Evolutionary conservation across 2,888 invertebrate genomes (phyloP).

Genomic region (Drosophila mulleri): DNA sequence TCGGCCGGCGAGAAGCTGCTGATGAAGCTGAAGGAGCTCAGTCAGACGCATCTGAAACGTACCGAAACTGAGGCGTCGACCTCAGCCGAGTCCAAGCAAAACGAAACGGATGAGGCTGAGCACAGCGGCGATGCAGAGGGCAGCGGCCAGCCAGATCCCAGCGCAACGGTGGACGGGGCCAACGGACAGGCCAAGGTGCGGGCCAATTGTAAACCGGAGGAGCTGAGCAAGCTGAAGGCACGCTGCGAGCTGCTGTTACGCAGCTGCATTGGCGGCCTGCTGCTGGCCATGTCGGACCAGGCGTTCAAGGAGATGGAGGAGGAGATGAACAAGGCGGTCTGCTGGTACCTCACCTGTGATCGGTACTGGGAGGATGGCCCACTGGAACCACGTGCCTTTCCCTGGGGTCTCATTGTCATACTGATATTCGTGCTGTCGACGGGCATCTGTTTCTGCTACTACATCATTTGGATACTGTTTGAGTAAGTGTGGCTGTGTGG

Average conservation of each 20-base stretch:
- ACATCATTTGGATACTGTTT: constrained; percentile 96
- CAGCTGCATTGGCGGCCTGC: constrained; percentile 92
- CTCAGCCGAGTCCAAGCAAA: constrained; percentile 36
- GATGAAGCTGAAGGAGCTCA: constrained; percentile 67
- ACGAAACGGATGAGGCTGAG: constrained; percentile 53
- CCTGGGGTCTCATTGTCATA: constrained; percentile 92
- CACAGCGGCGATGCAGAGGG: constrained; percentile 56
- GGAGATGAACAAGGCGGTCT: constrained; percentile 94
- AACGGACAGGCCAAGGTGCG: constrained; percentile 86
- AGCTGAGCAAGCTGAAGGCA: constrained; percentile 90
- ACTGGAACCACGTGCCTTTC: constrained; percentile 90
- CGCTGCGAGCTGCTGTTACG: constrained; percentile 91
- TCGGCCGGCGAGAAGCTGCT: constrained; percentile 71
- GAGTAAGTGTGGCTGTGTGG: constrained; percentile 89
- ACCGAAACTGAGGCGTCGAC: constrained; percentile 1
- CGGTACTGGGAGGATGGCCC: constrained; percentile 95
- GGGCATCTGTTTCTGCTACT: constrained; percentile 95
- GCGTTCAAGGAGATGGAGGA: constrained; percentile 95
- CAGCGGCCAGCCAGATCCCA: constrained; percentile 47
- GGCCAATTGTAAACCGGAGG: constrained; percentile 92
- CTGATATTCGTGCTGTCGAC: constrained; percentile 92
- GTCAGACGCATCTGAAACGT: constrained; percentile 60
- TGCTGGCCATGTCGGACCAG: constrained; percentile 92
- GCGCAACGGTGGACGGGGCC: constrained; percentile 34
- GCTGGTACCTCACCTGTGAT: constrained; percentile 96